Evolutionary conservation across 2,888 invertebrate genomes (phyloP), one percentile per base, ranked within the genome.

Genomic region (Cantharis flavilabris): DNA sequence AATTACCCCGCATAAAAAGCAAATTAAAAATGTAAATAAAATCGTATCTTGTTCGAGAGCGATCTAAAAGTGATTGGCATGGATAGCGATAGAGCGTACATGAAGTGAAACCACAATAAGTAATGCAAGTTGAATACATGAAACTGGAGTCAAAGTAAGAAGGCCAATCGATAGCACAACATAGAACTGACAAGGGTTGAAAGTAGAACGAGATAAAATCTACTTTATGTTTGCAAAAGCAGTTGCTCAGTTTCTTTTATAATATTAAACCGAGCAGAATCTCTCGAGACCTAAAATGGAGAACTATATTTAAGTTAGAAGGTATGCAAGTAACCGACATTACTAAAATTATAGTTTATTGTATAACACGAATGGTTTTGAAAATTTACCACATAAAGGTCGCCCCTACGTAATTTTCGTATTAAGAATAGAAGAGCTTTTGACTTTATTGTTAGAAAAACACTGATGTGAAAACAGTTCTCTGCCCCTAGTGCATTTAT

Each of bases 161-260:
- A 80, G 75, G 71, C 72, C 75, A 79, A 83, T 83, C 81, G 80
- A 82, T 83, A 82, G 73, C 77, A 65, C 77, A 74, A 78, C 76
- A 72, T 76, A 80, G 79, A 67, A 67, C 76, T 79, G 81, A 81
- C 81, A 78, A 77, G 82, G 81, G 82, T 79, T 80, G 83, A 82
- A 82, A 81, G 79, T 80, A 79, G 81, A 79, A 75, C 76, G 69
- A 82, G 82, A 83, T 81, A 82, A 82, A 82, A 83, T 83, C 83
- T 81, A 80, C 80, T 83, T 82, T 81, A 83, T 83, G 83, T 80
- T 81, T 81, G 79, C 74, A 78, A 76, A 79, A 72, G 74, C 76
- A 80, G 77, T 75, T 72, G 77, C 77, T 72, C 79, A 76, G 75
- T 73, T 79, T 77, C 73, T 73, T 79, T 73, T 67, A 67, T 16